Percentiles rank a stretch among this genome's conserved stretches.
Evolutionary conservation across 92 coral and sea anemone species (phyloP).

Genomic region (Hydrozoanthus gracilis): DNA sequence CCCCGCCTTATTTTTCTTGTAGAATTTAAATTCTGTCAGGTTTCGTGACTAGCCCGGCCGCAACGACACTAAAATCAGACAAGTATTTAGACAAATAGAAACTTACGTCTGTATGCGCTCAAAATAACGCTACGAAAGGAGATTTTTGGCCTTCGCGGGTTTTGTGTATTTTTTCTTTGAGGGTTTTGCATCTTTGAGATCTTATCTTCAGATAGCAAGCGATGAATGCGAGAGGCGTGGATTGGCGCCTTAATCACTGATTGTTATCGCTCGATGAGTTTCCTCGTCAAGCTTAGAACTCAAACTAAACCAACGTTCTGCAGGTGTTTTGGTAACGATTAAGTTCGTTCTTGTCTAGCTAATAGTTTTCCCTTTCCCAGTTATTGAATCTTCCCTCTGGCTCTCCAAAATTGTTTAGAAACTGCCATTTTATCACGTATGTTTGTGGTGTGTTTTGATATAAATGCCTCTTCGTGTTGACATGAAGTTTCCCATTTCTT

Average conservation of each 20-base stretch:
- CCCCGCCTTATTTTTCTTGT: constrained; percentile 31
- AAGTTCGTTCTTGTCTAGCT: not conserved
- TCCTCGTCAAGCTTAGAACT: constrained; percentile 8
- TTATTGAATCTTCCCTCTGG: constrained; percentile 13
- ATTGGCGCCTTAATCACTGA: constrained; percentile 31
- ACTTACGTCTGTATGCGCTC: constrained; percentile 9
- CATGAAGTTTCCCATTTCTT: not conserved
- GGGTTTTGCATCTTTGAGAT: constrained; percentile 15
- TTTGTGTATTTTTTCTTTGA: constrained; percentile 24
- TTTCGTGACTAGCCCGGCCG: constrained; percentile 1
- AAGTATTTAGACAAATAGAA: constrained; percentile 17
- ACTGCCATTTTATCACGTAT: constrained; percentile 30
- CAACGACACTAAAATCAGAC: constrained; percentile 10
- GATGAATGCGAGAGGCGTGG: constrained; percentile 51
- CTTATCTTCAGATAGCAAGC: constrained; percentile 37
- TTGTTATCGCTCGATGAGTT: constrained; percentile 34
- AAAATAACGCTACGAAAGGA: not conserved
- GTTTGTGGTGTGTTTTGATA: constrained; percentile 46
- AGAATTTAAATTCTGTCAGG: constrained; percentile 2
- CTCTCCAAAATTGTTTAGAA: constrained; percentile 22
- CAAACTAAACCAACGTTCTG: not conserved
- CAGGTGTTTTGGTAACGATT: constrained; percentile 35
- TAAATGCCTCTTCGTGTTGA: constrained; percentile 31
- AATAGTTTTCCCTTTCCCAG: constrained; percentile 14
- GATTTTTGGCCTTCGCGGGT: constrained; percentile 6